A percentile compares a stretch with the other conserved stretches of the same genome.
phyloP scores from a whole-genome alignment of 2,797 vertebrate species.

The Esox masquinongy region DNA sequence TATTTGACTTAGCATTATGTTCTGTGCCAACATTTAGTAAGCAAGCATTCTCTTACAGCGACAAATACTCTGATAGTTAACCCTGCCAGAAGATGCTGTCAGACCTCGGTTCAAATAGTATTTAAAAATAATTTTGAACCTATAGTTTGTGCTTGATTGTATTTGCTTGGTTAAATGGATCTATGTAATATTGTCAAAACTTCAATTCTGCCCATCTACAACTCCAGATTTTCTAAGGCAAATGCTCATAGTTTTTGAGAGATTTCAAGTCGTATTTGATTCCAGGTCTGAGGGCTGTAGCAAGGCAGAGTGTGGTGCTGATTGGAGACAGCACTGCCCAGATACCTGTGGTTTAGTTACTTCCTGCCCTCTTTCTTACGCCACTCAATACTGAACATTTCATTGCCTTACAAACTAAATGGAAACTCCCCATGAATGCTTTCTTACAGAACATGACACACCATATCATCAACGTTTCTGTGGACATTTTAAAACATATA shows the following conservation, averaged over 20 bases:
- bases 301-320: slow-evolving; percentile 20
- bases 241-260: background rate
- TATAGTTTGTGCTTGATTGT: background rate
- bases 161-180: background rate
- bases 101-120: background rate
- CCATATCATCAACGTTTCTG: background rate
- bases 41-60: slow-evolving; percentile 51
- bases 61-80: too few species aligned
- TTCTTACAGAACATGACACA: background rate
- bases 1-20: slow-evolving; percentile 15
- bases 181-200: background rate
- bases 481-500: background rate
- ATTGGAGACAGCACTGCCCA: slow-evolving; percentile 22
- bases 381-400: background rate
- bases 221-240: background rate
- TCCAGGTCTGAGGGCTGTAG: background rate
- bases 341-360: slow-evolving; percentile 39
- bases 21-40: slow-evolving; percentile 42
- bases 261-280: background rate
- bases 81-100: background rate
- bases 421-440: background rate
- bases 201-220: background rate
- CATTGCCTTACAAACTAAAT: background rate
- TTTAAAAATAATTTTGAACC: background rate
- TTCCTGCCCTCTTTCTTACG: slow-evolving; percentile 4